Percentiles rank a stretch among this genome's conserved stretches.
Evolutionary conservation across 2,888 invertebrate species (phyloP).

Genomic region (Lepeophtheirus nordmannii): DNA sequence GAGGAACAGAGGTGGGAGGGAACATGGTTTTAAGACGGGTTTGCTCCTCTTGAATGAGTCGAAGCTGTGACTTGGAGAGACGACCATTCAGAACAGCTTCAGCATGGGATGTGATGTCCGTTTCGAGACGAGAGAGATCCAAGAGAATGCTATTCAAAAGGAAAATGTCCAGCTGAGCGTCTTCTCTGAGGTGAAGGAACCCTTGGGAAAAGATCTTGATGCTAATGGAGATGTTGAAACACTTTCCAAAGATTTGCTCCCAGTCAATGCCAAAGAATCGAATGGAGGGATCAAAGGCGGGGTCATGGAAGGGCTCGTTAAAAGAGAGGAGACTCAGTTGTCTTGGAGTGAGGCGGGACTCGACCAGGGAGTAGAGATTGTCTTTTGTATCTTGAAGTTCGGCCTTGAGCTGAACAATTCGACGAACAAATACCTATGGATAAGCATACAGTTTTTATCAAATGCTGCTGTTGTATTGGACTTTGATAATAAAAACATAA

Average conservation of each 20-base stretch:
- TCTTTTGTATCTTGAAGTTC: slow-evolving; percentile 20
- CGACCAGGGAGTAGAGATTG: not conserved
- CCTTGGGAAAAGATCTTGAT: not conserved
- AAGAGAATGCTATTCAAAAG: slow-evolving; percentile 10
- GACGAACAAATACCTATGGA: slow-evolving; percentile 5
- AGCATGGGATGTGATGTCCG: slow-evolving; percentile 16
- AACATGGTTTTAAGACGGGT: not conserved
- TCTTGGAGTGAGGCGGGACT: slow-evolving; percentile 6
- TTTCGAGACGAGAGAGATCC: slow-evolving; percentile 6
- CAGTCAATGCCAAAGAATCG: slow-evolving; percentile 23
- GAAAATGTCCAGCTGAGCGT: not conserved
- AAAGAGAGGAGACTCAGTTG: not conserved
- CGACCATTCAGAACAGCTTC: slow-evolving; percentile 18
- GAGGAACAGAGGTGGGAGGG: not conserved
- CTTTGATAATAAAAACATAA: no score
- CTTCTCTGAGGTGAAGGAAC: not conserved
- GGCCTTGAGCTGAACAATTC: slow-evolving; percentile 13
- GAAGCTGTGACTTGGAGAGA: slow-evolving; percentile 1
- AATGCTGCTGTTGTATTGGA: no score
- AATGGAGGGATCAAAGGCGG: slow-evolving; percentile 9
- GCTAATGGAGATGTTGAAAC: slow-evolving; percentile 11
- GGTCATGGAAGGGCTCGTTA: not conserved
- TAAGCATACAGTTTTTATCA: no score
- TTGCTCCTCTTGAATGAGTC: slow-evolving; percentile 19
- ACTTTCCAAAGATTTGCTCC: slow-evolving; percentile 8